Base-by-base conservation (phyloP, 1,140 invertebrate species). In the Nomia melanderi region DNA sequence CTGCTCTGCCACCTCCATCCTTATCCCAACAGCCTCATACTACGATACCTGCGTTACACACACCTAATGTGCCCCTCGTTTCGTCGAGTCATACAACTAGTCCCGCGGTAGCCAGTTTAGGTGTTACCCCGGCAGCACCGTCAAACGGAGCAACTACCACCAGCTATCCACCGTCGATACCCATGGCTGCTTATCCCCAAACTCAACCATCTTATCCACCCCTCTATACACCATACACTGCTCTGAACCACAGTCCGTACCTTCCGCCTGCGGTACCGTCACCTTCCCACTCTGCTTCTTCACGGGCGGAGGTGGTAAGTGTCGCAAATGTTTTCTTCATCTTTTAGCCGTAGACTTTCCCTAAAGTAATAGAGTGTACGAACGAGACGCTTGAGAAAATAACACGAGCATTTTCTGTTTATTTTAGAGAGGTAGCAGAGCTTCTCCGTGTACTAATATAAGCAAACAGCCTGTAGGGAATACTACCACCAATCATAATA, bases 201-300 rank as follows among this genome's bases (percentile, higher is more conserved):
- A 94, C 94, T 14, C 94, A 94, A 50, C 92, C 94, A 4, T 93
- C 94, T 59, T 96, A 96, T 88, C 94, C 95, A 44, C 93, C 95
- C 27, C 92, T 96, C 56, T 96, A 96, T 86, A 94, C 96, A 0
- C 95, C 96, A 0, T 96, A 96, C 83, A 94, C 94, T 62, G 94
- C 93, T 44, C 88, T 95, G 53, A 94, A 94, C 85, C 95, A 96
- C 86, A 95, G 94, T 78, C 94, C 94, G 54, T 93, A 93, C 81
- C 87, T 95, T 79, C 94, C 95, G 25, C 92, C 94, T 65, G 90
- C 93, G 36, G 92, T 93, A 82, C 93, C 93, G 27, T 93, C 95
- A 23, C 93, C 94, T 20, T 95, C 94, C 47, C 94, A 94, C 4
- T 95, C 94, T 29, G 93, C 94, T 20, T 94, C 95, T 29, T 94